Conservation (phyloP, 2,888 invertebrate species). For the Campopleginae sp. region DNA sequence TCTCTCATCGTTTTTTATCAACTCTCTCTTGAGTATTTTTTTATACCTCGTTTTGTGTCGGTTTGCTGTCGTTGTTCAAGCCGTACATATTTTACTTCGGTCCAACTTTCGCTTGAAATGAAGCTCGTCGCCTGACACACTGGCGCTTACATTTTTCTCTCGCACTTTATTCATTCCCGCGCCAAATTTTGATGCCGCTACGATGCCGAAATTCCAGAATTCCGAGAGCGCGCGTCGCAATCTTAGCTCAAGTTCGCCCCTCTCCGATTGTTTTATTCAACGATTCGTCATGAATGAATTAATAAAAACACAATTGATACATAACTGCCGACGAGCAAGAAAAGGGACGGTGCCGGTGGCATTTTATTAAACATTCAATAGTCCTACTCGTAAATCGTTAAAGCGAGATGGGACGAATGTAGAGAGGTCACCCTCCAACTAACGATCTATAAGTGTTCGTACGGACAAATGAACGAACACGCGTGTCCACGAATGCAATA, state of each 20-base stretch:
- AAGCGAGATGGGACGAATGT: constrained; percentile 32
- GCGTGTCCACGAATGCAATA: constrained; percentile 73
- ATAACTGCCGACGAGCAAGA: constrained; percentile 34
- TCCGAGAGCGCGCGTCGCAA: background rate
- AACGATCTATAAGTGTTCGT: constrained; percentile 14
- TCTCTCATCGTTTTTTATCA: constrained; percentile 24
- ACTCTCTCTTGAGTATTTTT: constrained; percentile 25
- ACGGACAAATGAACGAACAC: constrained; percentile 46
- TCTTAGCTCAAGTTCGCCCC: background rate
- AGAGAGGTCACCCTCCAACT: constrained; percentile 32
- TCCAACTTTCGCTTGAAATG: background rate
- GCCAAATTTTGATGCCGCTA: background rate
- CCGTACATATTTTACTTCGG: background rate
- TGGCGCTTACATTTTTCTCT: background rate
- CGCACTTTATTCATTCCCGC: background rate
- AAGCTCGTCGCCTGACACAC: background rate
- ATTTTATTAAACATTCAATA: constrained; percentile 77
- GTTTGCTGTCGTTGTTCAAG: constrained; percentile 16
- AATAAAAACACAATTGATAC: constrained; percentile 18
- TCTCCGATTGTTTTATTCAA: background rate
- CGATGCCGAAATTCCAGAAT: background rate
- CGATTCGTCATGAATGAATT: constrained; percentile 30
- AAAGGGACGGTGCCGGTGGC: constrained; percentile 25
- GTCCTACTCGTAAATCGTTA: constrained; percentile 74
- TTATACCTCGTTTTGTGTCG: constrained; percentile 22